Base-by-base conservation (phyloP, 2,888 invertebrate species). In the Leptopilina myrica region DNA sequence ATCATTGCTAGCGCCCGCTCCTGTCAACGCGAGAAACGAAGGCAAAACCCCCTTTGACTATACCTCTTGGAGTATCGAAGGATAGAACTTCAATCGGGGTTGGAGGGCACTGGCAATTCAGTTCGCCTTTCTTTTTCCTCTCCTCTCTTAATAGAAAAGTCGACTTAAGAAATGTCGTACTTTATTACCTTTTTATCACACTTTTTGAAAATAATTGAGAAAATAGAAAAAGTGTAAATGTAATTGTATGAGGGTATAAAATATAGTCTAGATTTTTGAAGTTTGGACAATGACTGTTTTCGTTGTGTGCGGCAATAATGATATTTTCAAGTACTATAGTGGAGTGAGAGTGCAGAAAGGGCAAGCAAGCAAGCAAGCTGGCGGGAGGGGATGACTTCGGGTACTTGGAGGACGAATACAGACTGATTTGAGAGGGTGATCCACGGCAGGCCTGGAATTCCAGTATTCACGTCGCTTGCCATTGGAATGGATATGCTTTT, bases 1-100 rank as follows among this genome's bases (percentile, higher is more conserved):
- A 92, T 92, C 92, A 92, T 92, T 91, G 90, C 88, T 87, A 84
- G 86, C 87, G 88, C 81, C 86, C 87, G 87, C 83, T 88, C 85
- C 88, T 90, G 90, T 89, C 90, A 90, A 85, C 89, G 87, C 86
- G 79, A 84, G 87, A 85, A 87, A 85, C 88, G 84, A 85, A 88
- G 87, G 84, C 86, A 84, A 33, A 33, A 83, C 87, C 86, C 86
- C 80, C 49, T 49, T 6, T 11, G 49, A 49, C 49, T 49, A 49
- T 26, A 78, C 80, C 80, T 78, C 80, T 82, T 81, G 82, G 66
- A 76, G 73, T 33, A 73, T 53, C 49, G 8, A 9, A 69, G 26
- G 14, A 69, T 15, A 53, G 26, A 69, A n/a, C 33, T 33, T 0
- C 9, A 7, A n/a, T 46, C 33, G 64, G 43, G n/a, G 43, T 1